Base-by-base conservation (phyloP, 2,888 invertebrate genomes). In the Drosophila melanosoma region DNA sequence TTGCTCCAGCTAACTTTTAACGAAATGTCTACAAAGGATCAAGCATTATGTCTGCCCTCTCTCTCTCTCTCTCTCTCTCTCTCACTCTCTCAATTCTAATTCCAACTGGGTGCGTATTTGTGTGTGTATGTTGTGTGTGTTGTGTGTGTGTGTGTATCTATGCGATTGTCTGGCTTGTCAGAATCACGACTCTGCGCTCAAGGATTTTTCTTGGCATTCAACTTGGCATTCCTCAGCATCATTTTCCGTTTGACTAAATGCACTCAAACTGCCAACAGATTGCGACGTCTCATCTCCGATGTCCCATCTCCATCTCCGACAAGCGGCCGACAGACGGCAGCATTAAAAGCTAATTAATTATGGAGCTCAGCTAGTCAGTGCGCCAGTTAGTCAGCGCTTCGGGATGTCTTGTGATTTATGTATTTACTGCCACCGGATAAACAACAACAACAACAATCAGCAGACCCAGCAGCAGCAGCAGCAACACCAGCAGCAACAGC, bases 1-100 rank as follows among this genome's bases (percentile, higher is more conserved):
- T 69, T 72, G 67, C 58, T 33, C 36, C 66, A 69, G 65, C 64
- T 83, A 82, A 89, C 88, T 87, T 90, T 90, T 87, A 90, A 90
- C 89, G 90, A 88, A 90, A 88, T 87, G 87, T 90, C 90, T 87
- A 90, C 90, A 87, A 87, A 87, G 87, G 90, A 86, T 88, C 87
- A 79, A 74, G 85, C 81, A 81, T 83, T 80, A 85, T 80, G 77
- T 78, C 74, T 69, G 63, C 67, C 63, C 56, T 52, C 69, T 36
- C 32, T 54, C 64, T 58, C 40, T 11, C 54, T 36, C 26, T 23
- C n/a, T n/a, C n/a, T n/a, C n/a, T 23, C 23, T 23, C 38, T 10
- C 38, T 60, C 26, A 17, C 36, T 60, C 26, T 17, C 36, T 20
- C 58, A 35, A 40, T 48, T 45, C 58, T 65, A 54, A 57, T 65